Conservation (phyloP, 2,113 vertebrate species). For the Thinocorus orbignyianus region DNA sequence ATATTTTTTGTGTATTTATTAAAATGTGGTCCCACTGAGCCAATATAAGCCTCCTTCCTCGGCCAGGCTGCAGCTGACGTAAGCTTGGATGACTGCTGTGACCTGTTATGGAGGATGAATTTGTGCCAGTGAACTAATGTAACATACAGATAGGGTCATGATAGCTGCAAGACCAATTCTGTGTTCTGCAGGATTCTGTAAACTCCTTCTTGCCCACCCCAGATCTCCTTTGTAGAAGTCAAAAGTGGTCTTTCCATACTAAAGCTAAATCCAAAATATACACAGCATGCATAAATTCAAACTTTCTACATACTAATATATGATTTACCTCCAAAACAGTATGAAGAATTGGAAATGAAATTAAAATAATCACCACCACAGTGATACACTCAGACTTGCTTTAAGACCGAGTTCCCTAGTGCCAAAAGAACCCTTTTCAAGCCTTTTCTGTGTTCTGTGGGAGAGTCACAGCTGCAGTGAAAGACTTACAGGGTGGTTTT, state of each 20-base stretch:
- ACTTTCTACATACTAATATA: not conserved
- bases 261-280: not conserved
- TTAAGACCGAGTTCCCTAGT: not conserved
- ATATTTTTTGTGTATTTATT: not conserved
- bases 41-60: not conserved
- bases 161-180: not conserved
- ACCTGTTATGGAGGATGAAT: not conserved
- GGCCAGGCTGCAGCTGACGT: not conserved
- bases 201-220: not conserved
- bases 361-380: not conserved
- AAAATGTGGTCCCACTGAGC: not conserved
- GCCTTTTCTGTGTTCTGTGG: not conserved
- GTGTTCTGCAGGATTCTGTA: not conserved
- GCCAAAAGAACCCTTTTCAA: not conserved
- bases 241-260: not conserved
- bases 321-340: not conserved
- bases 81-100: not conserved
- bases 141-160: not conserved
- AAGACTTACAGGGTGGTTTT: not conserved
- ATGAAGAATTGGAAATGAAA: not conserved
- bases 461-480: not conserved
- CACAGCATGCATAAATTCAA: not conserved
- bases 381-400: not conserved
- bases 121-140: not conserved
- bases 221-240: not conserved